A percentile compares a stretch with the other conserved stretches of the same genome.
Conservation (phyloP, 2,113 vertebrate species). For the Bungarus multicinctus region DNA sequence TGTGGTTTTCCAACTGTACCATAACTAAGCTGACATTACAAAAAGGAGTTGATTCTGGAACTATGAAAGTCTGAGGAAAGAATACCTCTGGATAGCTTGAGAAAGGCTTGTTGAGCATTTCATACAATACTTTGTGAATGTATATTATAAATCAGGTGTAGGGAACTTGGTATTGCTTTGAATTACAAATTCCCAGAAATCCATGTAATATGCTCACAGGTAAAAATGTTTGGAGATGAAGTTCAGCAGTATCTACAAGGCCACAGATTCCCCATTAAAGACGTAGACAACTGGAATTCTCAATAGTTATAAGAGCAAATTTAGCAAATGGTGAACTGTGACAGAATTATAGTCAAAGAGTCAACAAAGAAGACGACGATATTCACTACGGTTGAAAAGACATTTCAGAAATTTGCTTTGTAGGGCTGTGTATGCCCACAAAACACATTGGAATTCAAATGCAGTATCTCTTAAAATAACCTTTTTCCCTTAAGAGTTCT, state of each 20-base stretch:
- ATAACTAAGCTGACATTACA: not conserved
- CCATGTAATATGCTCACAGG: not conserved
- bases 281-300: not conserved
- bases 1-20: not conserved
- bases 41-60: not conserved
- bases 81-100: not conserved
- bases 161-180: not conserved
- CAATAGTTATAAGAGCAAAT: not conserved
- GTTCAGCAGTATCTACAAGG: not conserved
- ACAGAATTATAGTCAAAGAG: not conserved
- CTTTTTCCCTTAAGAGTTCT: not conserved
- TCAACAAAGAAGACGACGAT: not conserved
- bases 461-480: not conserved
- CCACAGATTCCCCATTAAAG: not conserved
- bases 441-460: not conserved
- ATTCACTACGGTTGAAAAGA: not conserved
- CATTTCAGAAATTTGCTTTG: not conserved
- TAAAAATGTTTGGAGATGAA: not conserved
- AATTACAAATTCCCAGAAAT: not conserved
- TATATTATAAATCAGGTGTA: not conserved
- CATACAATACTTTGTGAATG: not conserved
- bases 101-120: not conserved
- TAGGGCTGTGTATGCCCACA: not conserved
- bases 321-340: not conserved
- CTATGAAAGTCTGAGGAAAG: not conserved